These are phyloP conservation scores for Mustela nigripes DNA, from an alignment of 2,113 vertebrate species.

Conservation along the genomic window DNA sequence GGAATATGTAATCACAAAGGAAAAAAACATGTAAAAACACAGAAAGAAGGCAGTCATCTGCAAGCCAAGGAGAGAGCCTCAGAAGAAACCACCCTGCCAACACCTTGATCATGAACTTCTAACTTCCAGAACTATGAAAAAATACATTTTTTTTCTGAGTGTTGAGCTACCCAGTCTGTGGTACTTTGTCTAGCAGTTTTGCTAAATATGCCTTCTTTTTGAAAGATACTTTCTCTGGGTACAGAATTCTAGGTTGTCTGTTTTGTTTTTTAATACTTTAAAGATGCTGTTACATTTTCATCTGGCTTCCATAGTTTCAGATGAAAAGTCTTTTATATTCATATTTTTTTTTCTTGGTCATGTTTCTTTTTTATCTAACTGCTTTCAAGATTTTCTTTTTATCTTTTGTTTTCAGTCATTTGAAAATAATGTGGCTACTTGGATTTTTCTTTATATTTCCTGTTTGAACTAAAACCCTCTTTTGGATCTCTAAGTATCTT, in stretches of 20 bases:
- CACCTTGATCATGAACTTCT: not conserved
- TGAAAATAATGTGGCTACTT: not conserved
- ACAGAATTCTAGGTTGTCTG: not conserved
- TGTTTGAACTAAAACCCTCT: not conserved
- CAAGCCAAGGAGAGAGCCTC: not conserved
- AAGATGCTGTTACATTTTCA: not conserved
- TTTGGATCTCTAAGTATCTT: not conserved
- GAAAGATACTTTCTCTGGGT: not conserved
- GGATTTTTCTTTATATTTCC: not conserved
- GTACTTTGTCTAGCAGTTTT: not conserved
- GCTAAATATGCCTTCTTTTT: not conserved
- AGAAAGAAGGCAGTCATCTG: not conserved
- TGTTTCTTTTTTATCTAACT: not conserved
- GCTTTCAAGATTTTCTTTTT: not conserved
- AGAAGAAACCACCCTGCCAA: not conserved
- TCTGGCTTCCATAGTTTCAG: not conserved
- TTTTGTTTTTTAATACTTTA: not conserved
- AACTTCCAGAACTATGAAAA: not conserved
- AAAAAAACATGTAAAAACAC: not conserved
- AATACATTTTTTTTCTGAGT: not conserved
- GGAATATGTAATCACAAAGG: not conserved
- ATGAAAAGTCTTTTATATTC: not conserved
- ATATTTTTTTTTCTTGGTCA: not conserved
- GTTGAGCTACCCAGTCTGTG: not conserved
- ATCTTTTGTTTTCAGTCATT: conserved; percentile 23